Base-by-base conservation (phyloP, 2,113 vertebrate genomes). In the Thamnaconus septentrionalis region DNA sequence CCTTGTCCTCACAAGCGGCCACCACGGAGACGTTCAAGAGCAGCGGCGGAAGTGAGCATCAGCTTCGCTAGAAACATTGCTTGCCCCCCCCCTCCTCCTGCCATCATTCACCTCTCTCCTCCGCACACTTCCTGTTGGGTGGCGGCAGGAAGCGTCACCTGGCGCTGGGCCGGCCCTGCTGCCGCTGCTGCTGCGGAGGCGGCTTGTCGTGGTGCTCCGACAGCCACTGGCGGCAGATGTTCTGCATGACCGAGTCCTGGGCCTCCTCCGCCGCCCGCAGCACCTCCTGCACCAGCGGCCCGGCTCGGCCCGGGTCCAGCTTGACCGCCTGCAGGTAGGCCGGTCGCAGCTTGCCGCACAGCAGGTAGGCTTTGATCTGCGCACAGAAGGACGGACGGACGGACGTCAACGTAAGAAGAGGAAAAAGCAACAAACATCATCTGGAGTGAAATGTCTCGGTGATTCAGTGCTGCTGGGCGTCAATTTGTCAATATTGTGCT, bases 141-240 rank as follows among this genome's bases (percentile, higher is more conserved):
- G 1, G 48, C 12, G 8, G 40, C 3, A 74, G 12, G 51, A 48
- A 71, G 58, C 56, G 67, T 81, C 82, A 91, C 73, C 86, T 87
- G 69, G 76, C 82, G 3, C n/a, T 87, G 65, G 69, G 45, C 8
- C 85, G 79, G 7, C 61, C 79, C 63, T 80, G 90, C 4, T 68
- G 79, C 41, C 81, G 87, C 69, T 71, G 82, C n/a, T n/a, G n/a
- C 18, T 31, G 18, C 5, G 44, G 2, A 18, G 86, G 4, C 0
- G 10, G 12, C 61, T 85, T 93, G 79, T 84, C 87, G 74, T 91
- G 91, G 74, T 96, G 95, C 11, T 94, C 94, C 0, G 91, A 82
- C 65, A 98, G 94, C 97, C 97, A 99, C 69, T 98, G 96, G 53
- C 90, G 68, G 51, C 97, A 99, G 87, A 99, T 98, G 44, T 96